Percentiles rank a stretch among this genome's conserved stretches.
Conservation (phyloP, 2,888 invertebrate species). For the Smittia aterrima region DNA sequence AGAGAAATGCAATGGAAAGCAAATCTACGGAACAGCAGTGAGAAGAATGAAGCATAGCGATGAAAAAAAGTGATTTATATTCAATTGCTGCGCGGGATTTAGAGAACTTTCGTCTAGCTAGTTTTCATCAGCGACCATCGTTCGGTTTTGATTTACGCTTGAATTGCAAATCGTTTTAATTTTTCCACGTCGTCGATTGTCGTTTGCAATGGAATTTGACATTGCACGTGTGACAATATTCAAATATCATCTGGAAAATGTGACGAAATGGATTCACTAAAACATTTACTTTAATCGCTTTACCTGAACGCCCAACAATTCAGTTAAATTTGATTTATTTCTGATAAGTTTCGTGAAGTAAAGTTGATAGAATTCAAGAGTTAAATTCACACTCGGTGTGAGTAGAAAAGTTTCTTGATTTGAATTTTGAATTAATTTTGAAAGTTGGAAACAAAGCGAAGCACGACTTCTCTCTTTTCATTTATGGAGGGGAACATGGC, state of each 20-base stretch:
- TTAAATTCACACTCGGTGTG: too few relatives aligned
- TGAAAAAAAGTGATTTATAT: not conserved
- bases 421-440: not conserved
- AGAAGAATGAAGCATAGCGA: not conserved
- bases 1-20: not conserved
- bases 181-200: not conserved
- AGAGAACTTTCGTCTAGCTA: not conserved
- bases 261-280: too few relatives aligned
- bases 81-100: slow-evolving; percentile 15
- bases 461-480: not conserved
- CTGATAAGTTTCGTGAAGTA: too few relatives aligned
- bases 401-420: too few relatives aligned
- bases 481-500: not conserved
- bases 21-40: not conserved
- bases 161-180: slow-evolving; percentile 10
- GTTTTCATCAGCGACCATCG: slow-evolving; percentile 1
- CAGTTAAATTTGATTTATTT: too few relatives aligned
- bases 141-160: not conserved
- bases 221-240: not conserved
- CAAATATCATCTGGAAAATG: too few relatives aligned
- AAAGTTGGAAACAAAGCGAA: not conserved
- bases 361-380: too few relatives aligned
- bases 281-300: too few relatives aligned
- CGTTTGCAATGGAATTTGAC: not conserved
- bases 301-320: too few relatives aligned